Evolutionary conservation across 2,888 invertebrate species (phyloP), one percentile per base, ranked within the genome.

Genomic region (Abrostola tripartita): DNA sequence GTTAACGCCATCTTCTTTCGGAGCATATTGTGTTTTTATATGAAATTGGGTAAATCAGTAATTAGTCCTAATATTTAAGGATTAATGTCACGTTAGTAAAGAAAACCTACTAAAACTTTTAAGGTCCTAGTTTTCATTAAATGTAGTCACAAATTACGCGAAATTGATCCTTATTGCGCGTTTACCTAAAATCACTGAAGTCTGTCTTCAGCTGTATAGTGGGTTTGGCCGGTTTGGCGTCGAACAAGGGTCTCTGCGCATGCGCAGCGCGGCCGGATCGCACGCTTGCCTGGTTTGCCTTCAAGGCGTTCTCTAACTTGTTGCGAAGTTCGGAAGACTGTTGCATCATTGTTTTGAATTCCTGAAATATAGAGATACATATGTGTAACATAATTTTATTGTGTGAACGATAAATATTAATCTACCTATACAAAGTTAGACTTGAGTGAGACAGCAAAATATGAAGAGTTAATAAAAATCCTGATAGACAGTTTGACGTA

Each of bases 181-280:
- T 74, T 93, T 96, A 97, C 84, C 96, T 96, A 86, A 98, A 99
- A 93, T 98, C 98, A 84, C 98, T 98, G 90, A 99, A 99, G 93
- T 99, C 98, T 2, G 98, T 99, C 95, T 98, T 98, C 77, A 99
- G 95, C 90, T 98, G 98, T 85, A 99, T 99, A 57, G 98, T 97
- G 65, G 98, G 98, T 66, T 95, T 91, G 50, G 94, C 90, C 6
- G 90, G 88, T 6, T 89, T 88, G n/a, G 88, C 71, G 5, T 88
- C 88, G 79, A 90, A 88, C 51, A 88, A 69, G 0, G 91, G 88
- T 0, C 91, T 88, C 68, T 79, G 88, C 6, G 84, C 68, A 11
- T 80, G 82, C 0, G 83, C 52, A 10, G 76, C 78, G 0, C 87
- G 85, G 8, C 77, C 78, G 7, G 81, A 71, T 4, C 90, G 83